Conservation (phyloP, 2,797 vertebrate species). For the Acanthornis magna region DNA sequence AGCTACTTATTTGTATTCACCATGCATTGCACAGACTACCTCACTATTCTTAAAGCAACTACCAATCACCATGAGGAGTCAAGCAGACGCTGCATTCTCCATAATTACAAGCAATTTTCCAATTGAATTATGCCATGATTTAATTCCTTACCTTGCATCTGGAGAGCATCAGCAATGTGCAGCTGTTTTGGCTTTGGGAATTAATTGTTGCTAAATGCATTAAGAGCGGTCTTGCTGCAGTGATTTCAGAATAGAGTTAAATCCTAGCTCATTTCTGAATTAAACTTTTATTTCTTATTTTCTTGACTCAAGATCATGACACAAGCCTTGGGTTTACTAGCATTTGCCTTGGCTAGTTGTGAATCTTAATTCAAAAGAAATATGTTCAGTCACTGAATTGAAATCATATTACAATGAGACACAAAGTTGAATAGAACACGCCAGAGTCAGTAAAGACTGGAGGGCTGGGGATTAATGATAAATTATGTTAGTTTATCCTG, state of each 20-base stretch:
- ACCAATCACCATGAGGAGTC: slow-evolving; percentile 74
- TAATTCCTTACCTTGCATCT: slow-evolving; percentile 81
- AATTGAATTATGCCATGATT: slow-evolving; percentile 83
- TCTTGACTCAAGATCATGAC: slow-evolving; percentile 17
- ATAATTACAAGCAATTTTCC: slow-evolving; percentile 84
- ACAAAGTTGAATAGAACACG: slow-evolving; percentile 52
- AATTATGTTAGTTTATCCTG: slow-evolving; percentile 30
- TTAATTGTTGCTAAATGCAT: slow-evolving; percentile 78
- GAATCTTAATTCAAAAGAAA: slow-evolving; percentile 46
- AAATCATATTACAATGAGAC: slow-evolving; percentile 51
- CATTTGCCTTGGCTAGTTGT: slow-evolving; percentile 25
- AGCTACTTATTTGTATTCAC: slow-evolving; percentile 54
- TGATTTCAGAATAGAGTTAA: slow-evolving; percentile 64
- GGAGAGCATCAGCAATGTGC: slow-evolving; percentile 80
- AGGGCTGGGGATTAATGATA: slow-evolving; percentile 27
- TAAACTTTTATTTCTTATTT: slow-evolving; percentile 46
- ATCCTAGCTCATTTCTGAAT: slow-evolving; percentile 8
- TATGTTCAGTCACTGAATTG: slow-evolving; percentile 43
- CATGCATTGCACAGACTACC: slow-evolving; percentile 41
- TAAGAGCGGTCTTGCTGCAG: slow-evolving; percentile 73
- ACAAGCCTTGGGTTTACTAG: slow-evolving; percentile 14
- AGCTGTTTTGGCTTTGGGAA: slow-evolving; percentile 80
- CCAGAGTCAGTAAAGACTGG: slow-evolving; percentile 33
- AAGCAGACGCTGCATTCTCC: slow-evolving; percentile 79
- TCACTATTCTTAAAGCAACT: slow-evolving; percentile 72